A percentile compares a stretch with the other conserved stretches of the same genome.
Conservation (phyloP, 2,113 vertebrate species). For the Boulengeromyrus knoepffleri region DNA sequence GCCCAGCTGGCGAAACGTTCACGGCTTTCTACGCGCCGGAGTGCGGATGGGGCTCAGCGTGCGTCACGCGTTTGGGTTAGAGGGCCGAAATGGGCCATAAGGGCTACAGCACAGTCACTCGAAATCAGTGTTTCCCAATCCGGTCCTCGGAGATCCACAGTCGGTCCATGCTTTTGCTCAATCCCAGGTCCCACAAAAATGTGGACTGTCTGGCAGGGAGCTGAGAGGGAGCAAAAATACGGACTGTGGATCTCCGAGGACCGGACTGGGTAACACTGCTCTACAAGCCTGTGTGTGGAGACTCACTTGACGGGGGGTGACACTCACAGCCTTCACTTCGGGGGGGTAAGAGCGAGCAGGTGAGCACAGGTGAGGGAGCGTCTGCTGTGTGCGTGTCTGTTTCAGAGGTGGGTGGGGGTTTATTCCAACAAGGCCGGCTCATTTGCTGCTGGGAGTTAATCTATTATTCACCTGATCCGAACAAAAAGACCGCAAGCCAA, state of each 20-base stretch:
- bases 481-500: constrained; percentile 23
- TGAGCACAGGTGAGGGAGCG: background rate
- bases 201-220: background rate
- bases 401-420: background rate
- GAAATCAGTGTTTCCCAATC: background rate
- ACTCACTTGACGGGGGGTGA: background rate
- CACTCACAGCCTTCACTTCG: no score
- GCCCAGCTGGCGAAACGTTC: background rate
- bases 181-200: background rate
- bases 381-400: background rate
- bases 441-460: constrained; percentile 7
- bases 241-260: background rate
- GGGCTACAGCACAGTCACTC: background rate
- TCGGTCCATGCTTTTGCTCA: background rate
- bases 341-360: background rate
- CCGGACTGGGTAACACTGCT: background rate
- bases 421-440: background rate
- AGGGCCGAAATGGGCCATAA: background rate
- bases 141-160: background rate
- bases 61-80: background rate
- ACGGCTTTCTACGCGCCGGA: background rate
- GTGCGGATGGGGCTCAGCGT: background rate
- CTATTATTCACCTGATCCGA: constrained; percentile 21
- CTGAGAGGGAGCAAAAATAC: background rate
- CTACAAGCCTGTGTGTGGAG: background rate